Percentiles rank a stretch among this genome's conserved stretches.
phyloP scores from a whole-genome alignment of 2,797 vertebrate species.

The Melopsittacus undulatus region DNA sequence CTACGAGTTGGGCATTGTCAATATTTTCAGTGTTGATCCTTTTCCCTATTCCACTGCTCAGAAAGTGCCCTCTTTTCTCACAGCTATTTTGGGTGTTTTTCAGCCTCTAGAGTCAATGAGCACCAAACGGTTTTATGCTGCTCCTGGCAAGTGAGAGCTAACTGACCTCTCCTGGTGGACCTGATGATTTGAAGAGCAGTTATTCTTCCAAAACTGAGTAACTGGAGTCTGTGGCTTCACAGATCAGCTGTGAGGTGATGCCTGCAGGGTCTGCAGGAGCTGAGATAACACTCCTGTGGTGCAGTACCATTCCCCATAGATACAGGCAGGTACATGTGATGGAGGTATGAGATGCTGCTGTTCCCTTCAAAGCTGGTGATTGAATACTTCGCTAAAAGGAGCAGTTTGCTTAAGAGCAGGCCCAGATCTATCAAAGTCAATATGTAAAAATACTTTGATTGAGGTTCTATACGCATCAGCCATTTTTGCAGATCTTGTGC shows the following conservation, averaged over 20 bases:
- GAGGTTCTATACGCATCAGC: neutral
- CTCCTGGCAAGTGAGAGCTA: fast-evolving
- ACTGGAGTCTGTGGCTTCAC: neutral
- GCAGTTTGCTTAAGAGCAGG: neutral
- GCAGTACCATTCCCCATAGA: neutral
- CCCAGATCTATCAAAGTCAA: neutral
- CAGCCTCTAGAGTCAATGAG: neutral
- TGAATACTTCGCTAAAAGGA: neutral
- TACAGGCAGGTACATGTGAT: neutral
- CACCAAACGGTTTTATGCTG: neutral
- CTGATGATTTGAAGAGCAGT: neutral
- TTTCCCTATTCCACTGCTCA: neutral
- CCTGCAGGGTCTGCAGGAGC: neutral
- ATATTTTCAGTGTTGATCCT: neutral
- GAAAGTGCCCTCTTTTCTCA: neutral
- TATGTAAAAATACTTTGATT: neutral
- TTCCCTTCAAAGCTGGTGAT: neutral
- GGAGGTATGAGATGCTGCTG: neutral
- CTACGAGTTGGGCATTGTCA: neutral
- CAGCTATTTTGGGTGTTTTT: neutral
- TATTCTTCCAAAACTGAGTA: neutral
- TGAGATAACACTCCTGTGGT: neutral
- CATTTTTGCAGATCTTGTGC: neutral
- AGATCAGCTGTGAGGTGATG: neutral
- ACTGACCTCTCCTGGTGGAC: neutral